Base-by-base conservation (phyloP, 2,113 vertebrate genomes). In the Brienomyrus brachyistius region DNA sequence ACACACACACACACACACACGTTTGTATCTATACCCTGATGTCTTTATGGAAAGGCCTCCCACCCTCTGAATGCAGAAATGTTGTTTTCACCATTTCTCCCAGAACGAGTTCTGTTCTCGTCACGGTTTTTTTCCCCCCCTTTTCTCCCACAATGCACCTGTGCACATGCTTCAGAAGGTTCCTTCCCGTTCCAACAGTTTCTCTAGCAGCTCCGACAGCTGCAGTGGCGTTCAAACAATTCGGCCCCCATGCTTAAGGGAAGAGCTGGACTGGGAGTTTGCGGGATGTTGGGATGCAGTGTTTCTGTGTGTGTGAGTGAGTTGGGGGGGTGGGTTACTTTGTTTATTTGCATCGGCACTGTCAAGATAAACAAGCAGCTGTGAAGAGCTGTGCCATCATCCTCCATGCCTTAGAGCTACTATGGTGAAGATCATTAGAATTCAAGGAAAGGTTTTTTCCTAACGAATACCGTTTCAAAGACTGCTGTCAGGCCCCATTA, bases 391-490 rank as follows among this genome's bases (percentile, higher is more conserved):
- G 43, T 84, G 35, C 3, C 31, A 45, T 82, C 43, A 13, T 27
- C 3, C 19, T 6, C 82, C 40, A 66, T 51, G 90, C 91, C 89
- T 91, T 89, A 51, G 92, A 84, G 91, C 91, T 91, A 90, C 91
- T 92, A 59, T 88, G 91, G 31, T 91, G 91, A 92, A 92, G 94
- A 90, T 92, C 91, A 94, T 95, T 93, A 93, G 90, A 91, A 95
- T 95, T 93, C 93, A 91, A 91, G 92, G 91, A 91, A 77, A 86
- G 92, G 89, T 86, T 91, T 90, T 70, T 70, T 70, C n/a, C 62
- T 88, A 47, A 80, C 74, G 35, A 92, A 88, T 94, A 92, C 94
- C 92, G 90, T 92, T 91, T 92, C 66, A 62, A 84, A 56, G 27
- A 74, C 59, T 90, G 80, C 51, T 86, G 91, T 90, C 89, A 82